A percentile compares a stretch with the other conserved stretches of the same genome.
phyloP scores from a whole-genome alignment of 2,888 invertebrate species.

The Dorcus hopei region DNA sequence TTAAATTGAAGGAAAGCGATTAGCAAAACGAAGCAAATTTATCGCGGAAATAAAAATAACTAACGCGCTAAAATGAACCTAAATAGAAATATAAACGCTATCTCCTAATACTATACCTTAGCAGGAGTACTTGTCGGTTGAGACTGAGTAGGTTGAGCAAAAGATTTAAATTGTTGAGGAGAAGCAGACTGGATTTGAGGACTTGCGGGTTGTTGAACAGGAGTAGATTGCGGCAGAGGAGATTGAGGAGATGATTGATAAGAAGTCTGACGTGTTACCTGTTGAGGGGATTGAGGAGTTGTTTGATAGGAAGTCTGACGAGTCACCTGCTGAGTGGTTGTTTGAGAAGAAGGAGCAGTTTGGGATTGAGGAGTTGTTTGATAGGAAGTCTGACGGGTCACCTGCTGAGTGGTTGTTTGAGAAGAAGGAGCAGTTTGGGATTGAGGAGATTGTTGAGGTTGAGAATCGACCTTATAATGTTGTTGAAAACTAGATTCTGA shows the following conservation, averaged over 20 bases:
- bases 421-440: background rate
- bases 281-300: conserved; percentile 44
- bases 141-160: conserved; percentile 9
- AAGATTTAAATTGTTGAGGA: conserved; percentile 1
- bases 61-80: too few relatives aligned
- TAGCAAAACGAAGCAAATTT: too few relatives aligned
- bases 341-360: conserved; percentile 8
- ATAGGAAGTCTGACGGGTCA: conserved; percentile 31
- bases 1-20: too few relatives aligned
- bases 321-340: conserved; percentile 43
- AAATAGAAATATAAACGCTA: too few relatives aligned
- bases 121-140: conserved; percentile 5
- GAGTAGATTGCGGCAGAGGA: background rate
- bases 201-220: background rate
- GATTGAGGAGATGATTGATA: conserved; percentile 25
- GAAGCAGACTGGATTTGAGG: conserved; percentile 1
- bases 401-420: conserved; percentile 44
- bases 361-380: conserved; percentile 42
- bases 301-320: conserved; percentile 29
- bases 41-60: too few relatives aligned
- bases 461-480: conserved; percentile 33
- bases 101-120: conserved; percentile 12
- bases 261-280: conserved; percentile 27
- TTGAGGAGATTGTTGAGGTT: conserved; percentile 38
- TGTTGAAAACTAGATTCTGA: conserved; percentile 12